Evolutionary conservation across 1,140 invertebrate genomes (phyloP), one percentile per base, ranked within the genome.

Genomic region (Pseudomyrmex flavicornis): DNA sequence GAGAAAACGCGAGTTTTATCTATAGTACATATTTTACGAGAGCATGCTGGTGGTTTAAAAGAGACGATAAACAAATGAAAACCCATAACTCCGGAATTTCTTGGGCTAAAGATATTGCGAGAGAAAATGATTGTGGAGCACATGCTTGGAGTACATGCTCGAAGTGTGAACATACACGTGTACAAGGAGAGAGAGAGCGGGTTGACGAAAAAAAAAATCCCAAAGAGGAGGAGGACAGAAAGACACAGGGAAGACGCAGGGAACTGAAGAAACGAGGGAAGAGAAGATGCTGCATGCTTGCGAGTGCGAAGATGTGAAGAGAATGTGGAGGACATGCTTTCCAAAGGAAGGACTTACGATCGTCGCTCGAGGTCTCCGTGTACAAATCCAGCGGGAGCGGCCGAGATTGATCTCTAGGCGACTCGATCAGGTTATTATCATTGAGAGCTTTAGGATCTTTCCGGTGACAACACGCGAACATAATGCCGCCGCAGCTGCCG

Each of bases 401-500:
- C 95, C 96, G 93, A 93, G 95, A 93, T 82, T 94, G 95, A 90
- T 95, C 96, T 88, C 95, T 96, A 89, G 97, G 95, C 90, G 97
- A 96, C 74, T 96, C 96, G 85, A 92, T 85, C 75, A 93, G 92
- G 91, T 92, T 93, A 93, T 93, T 93, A 89, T 94, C 92, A 84
- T 90, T 89, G 87, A 90, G 94, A 91, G 96, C 95, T 94, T 97
- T 97, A 83, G 94, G 94, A 70, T 96, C 96, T 89, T 96, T 96
- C 93, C 97, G 96, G 91, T 97, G 97, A 94, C 98, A 99, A 95
- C 98, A 98, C 83, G 97, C 97, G 91, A 96, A 97, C 86, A 99
- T 95, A 91, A 98, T 95, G 82, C 97, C 96, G 89, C 97, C 97
- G 94, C 98, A 98, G 89, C 97, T 96, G 89, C 97, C 97, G 91